Evolutionary conservation across 2,797 vertebrate species (phyloP).

Genomic region (Eutrigla gurnardus): DNA sequence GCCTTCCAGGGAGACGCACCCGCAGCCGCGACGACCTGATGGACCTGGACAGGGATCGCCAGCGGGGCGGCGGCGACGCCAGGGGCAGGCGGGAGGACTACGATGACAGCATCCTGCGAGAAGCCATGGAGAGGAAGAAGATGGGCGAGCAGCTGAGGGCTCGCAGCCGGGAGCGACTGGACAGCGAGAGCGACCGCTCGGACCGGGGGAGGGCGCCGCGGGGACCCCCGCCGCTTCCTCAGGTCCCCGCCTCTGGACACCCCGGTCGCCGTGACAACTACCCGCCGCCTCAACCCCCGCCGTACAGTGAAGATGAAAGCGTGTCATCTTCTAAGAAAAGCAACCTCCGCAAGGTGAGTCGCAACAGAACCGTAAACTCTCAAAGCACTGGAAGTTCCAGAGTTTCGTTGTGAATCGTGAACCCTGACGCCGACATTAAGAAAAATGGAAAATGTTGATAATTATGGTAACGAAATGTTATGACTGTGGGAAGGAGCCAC

Average conservation of each 20-base stretch:
- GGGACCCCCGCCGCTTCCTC: conserved; percentile 82
- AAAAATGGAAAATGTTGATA: not conserved
- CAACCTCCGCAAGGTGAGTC: conserved; percentile 88
- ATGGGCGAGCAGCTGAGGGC: conserved; percentile 82
- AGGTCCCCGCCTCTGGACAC: conserved; percentile 71
- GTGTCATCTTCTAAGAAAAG: conserved; percentile 87
- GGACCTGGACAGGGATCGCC: conserved; percentile 78
- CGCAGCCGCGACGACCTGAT: conserved; percentile 90
- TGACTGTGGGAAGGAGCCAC: not conserved
- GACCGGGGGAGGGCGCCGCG: conserved; percentile 73
- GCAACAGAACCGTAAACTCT: too few relatives aligned
- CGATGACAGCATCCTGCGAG: conserved; percentile 87
- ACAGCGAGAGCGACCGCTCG: conserved; percentile 78
- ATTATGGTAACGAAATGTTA: too few relatives aligned
- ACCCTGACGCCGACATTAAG: too few relatives aligned
- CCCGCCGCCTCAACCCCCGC: conserved; percentile 65
- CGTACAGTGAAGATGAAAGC: conserved; percentile 87
- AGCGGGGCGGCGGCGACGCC: conserved; percentile 24
- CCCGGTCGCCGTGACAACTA: conserved; percentile 73
- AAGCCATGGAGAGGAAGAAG: conserved; percentile 88
- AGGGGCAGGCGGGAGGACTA: conserved; percentile 75
- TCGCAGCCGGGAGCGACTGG: conserved; percentile 82
- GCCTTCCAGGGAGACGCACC: conserved; percentile 80
- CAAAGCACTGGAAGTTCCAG: too few relatives aligned
- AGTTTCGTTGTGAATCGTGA: too few relatives aligned